Percentiles rank a stretch among this genome's conserved stretches.
Conservation (phyloP, 2,113 vertebrate species). For the Spermophilus dauricus region DNA sequence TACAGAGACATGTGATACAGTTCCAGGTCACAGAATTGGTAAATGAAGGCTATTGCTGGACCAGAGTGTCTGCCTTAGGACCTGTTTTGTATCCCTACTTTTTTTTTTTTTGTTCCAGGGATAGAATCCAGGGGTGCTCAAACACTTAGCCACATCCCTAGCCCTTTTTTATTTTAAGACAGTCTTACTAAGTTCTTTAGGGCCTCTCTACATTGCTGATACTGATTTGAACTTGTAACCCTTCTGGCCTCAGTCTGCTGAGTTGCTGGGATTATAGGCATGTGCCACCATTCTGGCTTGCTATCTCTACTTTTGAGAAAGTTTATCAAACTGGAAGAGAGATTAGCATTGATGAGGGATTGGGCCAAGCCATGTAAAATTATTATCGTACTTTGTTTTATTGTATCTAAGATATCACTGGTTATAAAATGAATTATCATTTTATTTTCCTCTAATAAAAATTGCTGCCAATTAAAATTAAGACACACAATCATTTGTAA, state of each 20-base stretch:
- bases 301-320: neutral
- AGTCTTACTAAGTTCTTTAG: no score
- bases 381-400: neutral
- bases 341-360: neutral
- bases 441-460: constrained; percentile 16
- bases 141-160: no score
- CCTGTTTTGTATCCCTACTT: neutral
- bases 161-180: no score
- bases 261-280: no score
- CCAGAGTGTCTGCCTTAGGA: neutral
- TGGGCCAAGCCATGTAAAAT: neutral
- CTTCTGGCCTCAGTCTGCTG: no score
- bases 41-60: neutral
- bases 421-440: neutral
- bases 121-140: no score
- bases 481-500: neutral
- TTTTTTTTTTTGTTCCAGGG: no score
- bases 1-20: neutral
- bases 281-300: neutral
- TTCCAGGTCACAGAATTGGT: neutral
- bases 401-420: neutral
- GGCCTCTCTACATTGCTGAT: no score
- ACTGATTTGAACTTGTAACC: no score
- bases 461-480: constrained; percentile 4
- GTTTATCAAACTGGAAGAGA: neutral